Conservation (phyloP, 2,797 vertebrate species). For the Serranus cabrilla region DNA sequence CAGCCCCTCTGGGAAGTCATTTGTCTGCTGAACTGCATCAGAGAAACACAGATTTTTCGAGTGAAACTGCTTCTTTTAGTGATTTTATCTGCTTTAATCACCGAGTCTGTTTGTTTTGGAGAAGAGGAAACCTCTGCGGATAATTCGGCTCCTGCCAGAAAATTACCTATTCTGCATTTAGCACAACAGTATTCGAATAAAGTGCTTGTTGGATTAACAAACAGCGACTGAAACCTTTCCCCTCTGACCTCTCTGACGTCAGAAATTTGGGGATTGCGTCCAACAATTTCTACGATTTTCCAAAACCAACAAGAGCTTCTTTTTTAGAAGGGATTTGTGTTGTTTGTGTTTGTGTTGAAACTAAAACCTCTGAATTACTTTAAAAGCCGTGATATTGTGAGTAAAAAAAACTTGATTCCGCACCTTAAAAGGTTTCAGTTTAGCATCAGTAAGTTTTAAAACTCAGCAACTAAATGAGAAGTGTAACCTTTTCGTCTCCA, state of each 20-base stretch:
- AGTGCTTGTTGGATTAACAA: neutral
- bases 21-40: too few relatives aligned
- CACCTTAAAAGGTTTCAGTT: slow-evolving; percentile 31
- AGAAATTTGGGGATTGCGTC: neutral
- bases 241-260: neutral
- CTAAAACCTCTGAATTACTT: neutral
- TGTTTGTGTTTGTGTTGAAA: too few relatives aligned
- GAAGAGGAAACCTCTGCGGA: too few relatives aligned
- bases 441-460: slow-evolving; percentile 50
- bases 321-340: too few relatives aligned
- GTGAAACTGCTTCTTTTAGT: too few relatives aligned
- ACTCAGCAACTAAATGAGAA: slow-evolving; percentile 50
- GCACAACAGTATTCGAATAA: neutral
- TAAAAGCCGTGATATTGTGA: neutral
- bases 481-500: slow-evolving; percentile 30
- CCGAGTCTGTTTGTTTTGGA: too few relatives aligned
- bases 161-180: too few relatives aligned
- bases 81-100: too few relatives aligned
- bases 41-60: too few relatives aligned
- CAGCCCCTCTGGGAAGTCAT: too few relatives aligned
- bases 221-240: neutral
- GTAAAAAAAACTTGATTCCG: neutral
- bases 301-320: neutral
- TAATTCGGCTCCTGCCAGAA: too few relatives aligned
- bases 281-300: neutral